Evolutionary conservation across 2,888 invertebrate species (phyloP).

Genomic region (Caenorhabditis panamensis): DNA sequence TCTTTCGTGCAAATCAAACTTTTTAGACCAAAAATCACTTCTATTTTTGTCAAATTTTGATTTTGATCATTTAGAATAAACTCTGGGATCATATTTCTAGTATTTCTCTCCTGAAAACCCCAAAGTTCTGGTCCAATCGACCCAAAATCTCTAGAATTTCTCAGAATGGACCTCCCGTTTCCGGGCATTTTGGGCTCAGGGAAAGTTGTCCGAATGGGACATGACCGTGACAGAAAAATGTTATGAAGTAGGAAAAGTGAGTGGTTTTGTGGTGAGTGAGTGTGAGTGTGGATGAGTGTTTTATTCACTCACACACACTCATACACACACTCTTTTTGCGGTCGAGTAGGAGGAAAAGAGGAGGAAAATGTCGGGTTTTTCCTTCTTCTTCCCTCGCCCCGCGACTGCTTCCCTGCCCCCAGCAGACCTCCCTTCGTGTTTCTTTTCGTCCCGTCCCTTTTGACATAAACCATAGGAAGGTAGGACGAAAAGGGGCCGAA

Average conservation of each 20-base stretch:
- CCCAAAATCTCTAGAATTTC: too few relatives aligned
- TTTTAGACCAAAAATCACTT: too few relatives aligned
- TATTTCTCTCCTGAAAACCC: too few relatives aligned
- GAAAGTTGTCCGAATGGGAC: neutral
- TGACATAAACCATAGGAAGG: conserved; percentile 24
- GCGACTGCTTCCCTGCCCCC: conserved; percentile 7
- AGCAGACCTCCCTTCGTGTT: conserved; percentile 14
- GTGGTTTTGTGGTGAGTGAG: conserved; percentile 23
- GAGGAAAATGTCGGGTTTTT: conserved; percentile 49
- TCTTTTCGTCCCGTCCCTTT: conserved; percentile 22
- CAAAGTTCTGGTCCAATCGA: too few relatives aligned
- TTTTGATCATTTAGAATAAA: too few relatives aligned
- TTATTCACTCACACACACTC: conserved; percentile 44
- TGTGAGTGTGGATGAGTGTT: conserved; percentile 23
- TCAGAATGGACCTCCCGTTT: too few relatives aligned
- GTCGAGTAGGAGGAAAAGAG: conserved; percentile 47
- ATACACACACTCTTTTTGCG: conserved; percentile 54
- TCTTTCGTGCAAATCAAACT: too few relatives aligned
- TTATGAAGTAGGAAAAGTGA: conserved; percentile 19
- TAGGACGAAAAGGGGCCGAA: neutral
- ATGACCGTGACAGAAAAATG: neutral
- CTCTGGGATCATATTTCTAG: too few relatives aligned
- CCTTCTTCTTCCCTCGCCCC: conserved; percentile 6
- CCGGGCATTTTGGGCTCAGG: neutral
- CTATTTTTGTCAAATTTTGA: too few relatives aligned